A percentile compares a stretch with the other conserved stretches of the same genome.
Evolutionary conservation across 2,113 vertebrate species (phyloP).

Genomic region (Gracilinanus agilis): DNA sequence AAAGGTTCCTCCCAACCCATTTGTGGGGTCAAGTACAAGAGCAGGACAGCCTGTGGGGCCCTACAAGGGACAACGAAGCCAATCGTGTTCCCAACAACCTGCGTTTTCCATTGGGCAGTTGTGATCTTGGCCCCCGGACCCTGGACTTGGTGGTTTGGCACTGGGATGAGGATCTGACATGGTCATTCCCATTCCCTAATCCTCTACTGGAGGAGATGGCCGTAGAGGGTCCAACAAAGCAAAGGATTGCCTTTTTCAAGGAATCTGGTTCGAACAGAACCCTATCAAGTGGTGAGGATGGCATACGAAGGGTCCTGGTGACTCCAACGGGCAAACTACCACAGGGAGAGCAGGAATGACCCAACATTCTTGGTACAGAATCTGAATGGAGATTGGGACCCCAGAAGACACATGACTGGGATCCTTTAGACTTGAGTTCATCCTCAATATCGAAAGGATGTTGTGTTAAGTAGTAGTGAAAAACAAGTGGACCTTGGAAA

Average conservation of each 20-base stretch:
- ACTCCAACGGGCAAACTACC: neutral
- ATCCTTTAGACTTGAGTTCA: neutral
- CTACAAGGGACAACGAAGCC: neutral
- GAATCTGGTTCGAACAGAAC: neutral
- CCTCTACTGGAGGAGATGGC: neutral
- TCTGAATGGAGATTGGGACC: neutral
- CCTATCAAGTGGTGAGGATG: neutral
- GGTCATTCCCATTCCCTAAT: neutral
- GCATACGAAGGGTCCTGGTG: neutral
- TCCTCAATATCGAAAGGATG: neutral
- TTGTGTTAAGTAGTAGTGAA: neutral
- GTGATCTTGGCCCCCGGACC: neutral
- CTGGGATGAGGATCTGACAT: neutral
- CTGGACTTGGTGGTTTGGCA: neutral
- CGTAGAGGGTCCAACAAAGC: neutral
- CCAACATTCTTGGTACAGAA: neutral
- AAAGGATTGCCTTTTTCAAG: neutral
- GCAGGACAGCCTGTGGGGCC: neutral
- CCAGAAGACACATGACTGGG: neutral
- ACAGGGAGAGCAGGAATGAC: neutral
- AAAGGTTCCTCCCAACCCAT: neutral
- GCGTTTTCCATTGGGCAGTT: neutral
- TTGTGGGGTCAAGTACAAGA: neutral
- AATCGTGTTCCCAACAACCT: neutral
- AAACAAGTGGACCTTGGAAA: neutral